Evolutionary conservation across 2,888 invertebrate species (phyloP), one percentile per base, ranked within the genome.

Genomic region (Athripsodes cinereus): DNA sequence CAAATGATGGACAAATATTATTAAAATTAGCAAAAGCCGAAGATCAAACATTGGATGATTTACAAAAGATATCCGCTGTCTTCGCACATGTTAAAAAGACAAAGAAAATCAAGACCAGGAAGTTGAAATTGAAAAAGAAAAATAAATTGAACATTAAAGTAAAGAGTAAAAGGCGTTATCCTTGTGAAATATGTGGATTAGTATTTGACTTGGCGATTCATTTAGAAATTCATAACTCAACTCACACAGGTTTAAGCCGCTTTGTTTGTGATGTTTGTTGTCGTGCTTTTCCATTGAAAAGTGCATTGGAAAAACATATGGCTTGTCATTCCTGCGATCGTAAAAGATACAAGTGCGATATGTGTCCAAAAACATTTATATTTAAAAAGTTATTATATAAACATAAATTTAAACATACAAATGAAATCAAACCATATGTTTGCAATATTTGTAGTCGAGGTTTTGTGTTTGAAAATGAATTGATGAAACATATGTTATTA

Each of bases 321-420:
- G 3, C 18, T 5, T 18, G 50, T 50, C 50, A 50, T 50, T n/a
- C 50, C 22, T 22, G 26, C 50, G 26, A 21, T n/a, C 50, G 50
- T n/a, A 50, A 26, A 16, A 71, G 76, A 53, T 77, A 72, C 64
- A 69, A 69, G 51, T 78, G 77, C 62, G 70, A 71, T 64, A 74
- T 73, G 2, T 78, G 77, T 65, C 77, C 76, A 10, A 74, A 74
- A 65, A 72, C 72, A 58, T 77, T 76, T 52, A 73, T 74, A 61
- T 73, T 68, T 66, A 74, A 75, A 62, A 75, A 74, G 0, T 68
- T 74, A 0, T 68, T 78, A 0, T 65, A 73, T 0, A 78, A 78
- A 64, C 77, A 78, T 68, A 76, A 76, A 65, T 77, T 77, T 77
- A 76, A 76, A 2, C 76, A 78, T 11, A 68, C 76, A 2, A 68